phyloP scores from a whole-genome alignment of 2,888 invertebrate species.

The Pyrgus malvae region DNA sequence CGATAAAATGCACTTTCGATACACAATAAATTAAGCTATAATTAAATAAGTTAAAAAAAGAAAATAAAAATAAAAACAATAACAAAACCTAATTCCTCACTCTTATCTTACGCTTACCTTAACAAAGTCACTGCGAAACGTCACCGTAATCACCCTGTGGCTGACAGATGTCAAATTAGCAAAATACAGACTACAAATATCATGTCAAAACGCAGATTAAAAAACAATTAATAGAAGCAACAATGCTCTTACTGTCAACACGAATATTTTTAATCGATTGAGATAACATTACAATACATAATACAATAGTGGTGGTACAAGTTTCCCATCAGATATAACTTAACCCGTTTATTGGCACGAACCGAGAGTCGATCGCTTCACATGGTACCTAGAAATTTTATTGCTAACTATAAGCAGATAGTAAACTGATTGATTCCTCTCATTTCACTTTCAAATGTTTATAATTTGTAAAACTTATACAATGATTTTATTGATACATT shows the following conservation, averaged over 20 bases:
- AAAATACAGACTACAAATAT: conserved; percentile 21
- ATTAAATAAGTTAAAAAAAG: conserved; percentile 6
- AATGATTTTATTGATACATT: too few relatives aligned
- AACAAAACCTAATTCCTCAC: conserved; percentile 32
- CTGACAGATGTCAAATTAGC: conserved; percentile 45
- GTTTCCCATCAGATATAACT: conserved; percentile 71
- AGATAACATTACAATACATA: conserved; percentile 6
- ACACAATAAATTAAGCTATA: conserved; percentile 45
- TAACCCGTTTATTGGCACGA: conserved; percentile 1
- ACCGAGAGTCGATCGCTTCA: background rate
- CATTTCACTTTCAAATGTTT: too few relatives aligned
- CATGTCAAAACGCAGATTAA: conserved; percentile 28
- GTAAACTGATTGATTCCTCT: too few relatives aligned
- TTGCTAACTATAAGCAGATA: too few relatives aligned
- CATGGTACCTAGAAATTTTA: background rate
- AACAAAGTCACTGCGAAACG: conserved; percentile 39
- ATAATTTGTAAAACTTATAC: too few relatives aligned
- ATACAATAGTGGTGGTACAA: conserved; percentile 49
- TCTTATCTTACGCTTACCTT: conserved; percentile 50
- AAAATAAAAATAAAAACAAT: conserved; percentile 28
- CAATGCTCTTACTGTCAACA: conserved; percentile 26
- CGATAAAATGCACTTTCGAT: conserved; percentile 41
- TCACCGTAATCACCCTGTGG: conserved; percentile 41
- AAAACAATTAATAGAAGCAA: conserved; percentile 6
- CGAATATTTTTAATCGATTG: background rate